phyloP scores from a whole-genome alignment of 2,888 invertebrate genomes.

The Aquatica leii region DNA sequence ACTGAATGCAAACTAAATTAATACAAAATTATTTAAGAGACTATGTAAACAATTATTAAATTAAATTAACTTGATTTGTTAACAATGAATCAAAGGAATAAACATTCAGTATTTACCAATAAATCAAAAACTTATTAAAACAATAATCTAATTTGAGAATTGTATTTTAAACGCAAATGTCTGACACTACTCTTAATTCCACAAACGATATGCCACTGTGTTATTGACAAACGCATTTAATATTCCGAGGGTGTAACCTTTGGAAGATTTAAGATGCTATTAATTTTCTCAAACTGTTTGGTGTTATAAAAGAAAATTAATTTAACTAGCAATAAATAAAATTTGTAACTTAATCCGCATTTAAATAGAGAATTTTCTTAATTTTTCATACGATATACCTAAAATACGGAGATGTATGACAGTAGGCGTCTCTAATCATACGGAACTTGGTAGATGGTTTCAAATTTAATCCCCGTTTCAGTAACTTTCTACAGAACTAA shows the following conservation, averaged over 20 bases:
- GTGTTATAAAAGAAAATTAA: constrained; percentile 21
- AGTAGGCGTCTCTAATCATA: constrained; percentile 16
- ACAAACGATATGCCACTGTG: constrained; percentile 20
- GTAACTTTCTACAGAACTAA: constrained; percentile 21
- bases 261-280: constrained; percentile 18
- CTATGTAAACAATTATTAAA: too few relatives aligned
- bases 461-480: constrained; percentile 23
- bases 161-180: not conserved
- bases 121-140: not conserved
- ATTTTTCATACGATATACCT: too few relatives aligned
- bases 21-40: too few relatives aligned
- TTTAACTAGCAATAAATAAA: constrained; percentile 15
- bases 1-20: too few relatives aligned
- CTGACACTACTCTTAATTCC: constrained; percentile 18
- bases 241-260: constrained; percentile 19
- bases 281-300: constrained; percentile 22
- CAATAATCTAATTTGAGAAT: not conserved
- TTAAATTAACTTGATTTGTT: too few relatives aligned
- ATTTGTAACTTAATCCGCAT: constrained; percentile 7
- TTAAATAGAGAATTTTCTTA: too few relatives aligned
- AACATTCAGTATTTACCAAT: not conserved
- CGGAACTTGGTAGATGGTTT: constrained; percentile 16
- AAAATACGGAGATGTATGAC: constrained; percentile 3
- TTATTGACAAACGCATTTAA: constrained; percentile 24
- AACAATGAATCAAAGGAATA: too few relatives aligned